These are phyloP conservation scores for Lingula anatina DNA, from an alignment of 2,888 invertebrate genomes.

Conservation along the genomic window DNA sequence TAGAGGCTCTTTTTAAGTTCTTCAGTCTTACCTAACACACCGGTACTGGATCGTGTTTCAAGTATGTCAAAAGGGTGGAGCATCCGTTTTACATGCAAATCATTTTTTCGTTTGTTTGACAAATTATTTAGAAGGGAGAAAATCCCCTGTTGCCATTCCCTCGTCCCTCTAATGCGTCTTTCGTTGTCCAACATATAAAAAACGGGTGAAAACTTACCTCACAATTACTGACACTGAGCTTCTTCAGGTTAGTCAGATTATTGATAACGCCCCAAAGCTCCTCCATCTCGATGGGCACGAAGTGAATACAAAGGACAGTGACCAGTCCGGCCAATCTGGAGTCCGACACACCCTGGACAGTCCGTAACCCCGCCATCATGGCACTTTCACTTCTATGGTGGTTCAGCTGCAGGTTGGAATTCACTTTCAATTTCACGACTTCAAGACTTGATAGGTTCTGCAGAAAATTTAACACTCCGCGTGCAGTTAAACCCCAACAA, in stretches of 20 bases:
- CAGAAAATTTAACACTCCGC: conserved; percentile 19
- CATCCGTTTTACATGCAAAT: too few species aligned
- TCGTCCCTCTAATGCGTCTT: too few species aligned
- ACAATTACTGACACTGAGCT: conserved; percentile 33
- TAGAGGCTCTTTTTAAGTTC: too few species aligned
- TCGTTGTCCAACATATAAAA: too few species aligned
- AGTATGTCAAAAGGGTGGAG: too few species aligned
- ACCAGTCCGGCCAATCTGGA: conserved; percentile 13
- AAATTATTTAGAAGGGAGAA: too few species aligned
- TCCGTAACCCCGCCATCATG: conserved; percentile 22
- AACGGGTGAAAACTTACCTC: conserved; percentile 32
- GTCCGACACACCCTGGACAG: conserved; percentile 16
- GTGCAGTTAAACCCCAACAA: conserved; percentile 26
- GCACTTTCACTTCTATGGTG: conserved; percentile 27
- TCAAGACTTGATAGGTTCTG: conserved; percentile 16
- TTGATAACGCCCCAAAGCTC: conserved; percentile 29
- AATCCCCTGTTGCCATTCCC: too few species aligned
- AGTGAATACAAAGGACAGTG: conserved; percentile 28
- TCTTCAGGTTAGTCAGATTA: conserved; percentile 19
- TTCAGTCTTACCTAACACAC: too few species aligned
- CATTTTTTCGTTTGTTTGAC: too few species aligned
- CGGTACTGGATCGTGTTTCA: too few species aligned
- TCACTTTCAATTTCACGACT: conserved; percentile 26
- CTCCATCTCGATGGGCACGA: conserved; percentile 31
- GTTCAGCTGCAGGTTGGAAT: conserved; percentile 24